phyloP scores from a whole-genome alignment of 2,797 vertebrate species.

The Valencia hispanica region DNA sequence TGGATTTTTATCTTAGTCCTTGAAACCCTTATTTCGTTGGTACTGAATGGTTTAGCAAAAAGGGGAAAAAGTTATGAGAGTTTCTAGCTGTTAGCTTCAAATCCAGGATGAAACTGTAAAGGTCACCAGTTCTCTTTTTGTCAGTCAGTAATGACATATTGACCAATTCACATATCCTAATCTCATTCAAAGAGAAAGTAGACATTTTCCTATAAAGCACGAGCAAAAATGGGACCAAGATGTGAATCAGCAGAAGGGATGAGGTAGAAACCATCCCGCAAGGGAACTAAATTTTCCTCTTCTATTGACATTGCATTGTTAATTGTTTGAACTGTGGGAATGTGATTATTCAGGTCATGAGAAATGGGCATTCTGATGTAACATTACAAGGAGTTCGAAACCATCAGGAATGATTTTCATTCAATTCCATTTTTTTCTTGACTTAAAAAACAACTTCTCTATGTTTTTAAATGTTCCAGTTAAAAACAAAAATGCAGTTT shows the following conservation, averaged over 20 bases:
- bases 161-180: background rate
- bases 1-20: background rate
- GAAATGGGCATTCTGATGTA: background rate
- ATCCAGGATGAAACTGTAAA: background rate
- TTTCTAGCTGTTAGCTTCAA: background rate
- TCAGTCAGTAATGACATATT: background rate
- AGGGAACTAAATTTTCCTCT: background rate
- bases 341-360: background rate
- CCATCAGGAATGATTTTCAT: too few relatives aligned
- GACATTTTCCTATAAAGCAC: background rate
- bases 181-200: background rate
- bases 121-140: background rate
- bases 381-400: background rate
- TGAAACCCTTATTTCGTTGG: background rate
- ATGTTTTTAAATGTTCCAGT: too few relatives aligned
- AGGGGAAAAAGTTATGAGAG: background rate
- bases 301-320: conserved; percentile 22
- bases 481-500: background rate
- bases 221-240: background rate
- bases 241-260: conserved; percentile 12
- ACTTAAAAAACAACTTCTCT: too few relatives aligned
- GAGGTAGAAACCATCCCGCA: background rate
- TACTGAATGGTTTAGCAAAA: background rate
- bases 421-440: too few relatives aligned
- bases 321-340: background rate